Base-by-base conservation (phyloP, 2,888 invertebrate genomes). In the Flexamia atlantica region DNA sequence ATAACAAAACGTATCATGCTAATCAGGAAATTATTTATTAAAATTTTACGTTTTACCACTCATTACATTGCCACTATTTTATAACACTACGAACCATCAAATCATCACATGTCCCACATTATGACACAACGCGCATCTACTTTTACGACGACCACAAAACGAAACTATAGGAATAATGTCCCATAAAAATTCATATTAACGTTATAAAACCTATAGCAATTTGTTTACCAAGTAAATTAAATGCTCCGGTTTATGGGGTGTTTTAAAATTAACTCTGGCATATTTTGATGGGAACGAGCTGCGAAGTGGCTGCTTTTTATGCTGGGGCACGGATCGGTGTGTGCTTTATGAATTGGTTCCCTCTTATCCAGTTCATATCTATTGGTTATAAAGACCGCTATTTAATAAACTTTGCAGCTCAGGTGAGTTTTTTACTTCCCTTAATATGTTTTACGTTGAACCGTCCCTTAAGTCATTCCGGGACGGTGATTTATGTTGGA, bases 331-430 rank as follows among this genome's bases (percentile, higher is more conserved):
- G 82, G 68, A 70, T 50, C 72, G 72, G 14, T 82, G 82, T 82
- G 70, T 82, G 53, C 64, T 82, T 82, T 82, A 82, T 82, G 82
- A 82, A 82, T 82, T 82, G 82, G 70, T 70, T 82, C 25, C 82
- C 28, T n/a, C 70, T 82, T 82, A 82, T 82, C 82, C 36, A 9
- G 23, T n/a, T 68, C 25, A 20, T 36, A 82, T 82, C 82, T 82
- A 82, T 82, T 82, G 82, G 82, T 32, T 70, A 50, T 30, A 40
- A 82, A 68, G 70, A n/a, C 42, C 30, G 76, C 30, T 25, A 23
- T 76, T 76, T 76, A 76, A 76, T 46, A 76, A 76, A 76, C 28
- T 76, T 50, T 76, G 40, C 25, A 0, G 46, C 50, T 17, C 76
- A 46, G 46, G 46, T 42, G 42, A 46, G 46, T 28, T 70, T 72